Percentiles rank a stretch among this genome's conserved stretches.
phyloP scores from a whole-genome alignment of 2,888 invertebrate species.

The Drosophila leonis region DNA sequence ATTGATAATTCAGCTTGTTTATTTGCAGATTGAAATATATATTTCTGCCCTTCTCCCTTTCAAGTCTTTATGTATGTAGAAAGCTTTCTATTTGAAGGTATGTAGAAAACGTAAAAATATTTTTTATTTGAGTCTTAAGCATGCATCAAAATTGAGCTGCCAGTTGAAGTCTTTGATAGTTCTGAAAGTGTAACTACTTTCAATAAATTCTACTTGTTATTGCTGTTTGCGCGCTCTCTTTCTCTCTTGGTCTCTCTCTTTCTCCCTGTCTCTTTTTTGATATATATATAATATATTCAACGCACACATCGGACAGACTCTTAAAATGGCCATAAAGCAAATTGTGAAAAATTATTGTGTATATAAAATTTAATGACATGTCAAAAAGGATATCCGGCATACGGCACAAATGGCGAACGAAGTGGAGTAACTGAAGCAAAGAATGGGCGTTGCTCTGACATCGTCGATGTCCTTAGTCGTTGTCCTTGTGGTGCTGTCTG shows the following conservation, averaged over 20 bases:
- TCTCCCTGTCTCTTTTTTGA: neutral
- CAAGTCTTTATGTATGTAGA: neutral
- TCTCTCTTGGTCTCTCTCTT: conserved; percentile 4
- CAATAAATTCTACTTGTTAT: conserved; percentile 48
- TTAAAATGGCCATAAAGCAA: conserved; percentile 79
- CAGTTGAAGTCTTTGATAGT: conserved; percentile 11
- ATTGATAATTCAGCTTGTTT: neutral
- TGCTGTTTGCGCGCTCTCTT: conserved; percentile 41
- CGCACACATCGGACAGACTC: conserved; percentile 66
- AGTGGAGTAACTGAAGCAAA: conserved; percentile 35
- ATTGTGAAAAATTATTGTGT: conserved; percentile 81
- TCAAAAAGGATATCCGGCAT: conserved; percentile 83
- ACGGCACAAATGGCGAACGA: conserved; percentile 60
- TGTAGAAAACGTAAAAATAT: neutral
- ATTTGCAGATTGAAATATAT: neutral
- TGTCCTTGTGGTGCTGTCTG: conserved; percentile 39
- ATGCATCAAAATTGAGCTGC: conserved; percentile 3
- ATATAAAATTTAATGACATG: conserved; percentile 82
- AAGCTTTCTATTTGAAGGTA: neutral
- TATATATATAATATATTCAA: conserved; percentile 56
- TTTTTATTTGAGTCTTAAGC: conserved; percentile 1
- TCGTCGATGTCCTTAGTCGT: conserved; percentile 31
- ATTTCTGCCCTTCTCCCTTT: neutral
- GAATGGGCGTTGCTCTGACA: conserved; percentile 34
- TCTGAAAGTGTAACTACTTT: conserved; percentile 35